Evolutionary conservation across 2,113 vertebrate genomes (phyloP).

Genomic region (Anas platyrhynchos): DNA sequence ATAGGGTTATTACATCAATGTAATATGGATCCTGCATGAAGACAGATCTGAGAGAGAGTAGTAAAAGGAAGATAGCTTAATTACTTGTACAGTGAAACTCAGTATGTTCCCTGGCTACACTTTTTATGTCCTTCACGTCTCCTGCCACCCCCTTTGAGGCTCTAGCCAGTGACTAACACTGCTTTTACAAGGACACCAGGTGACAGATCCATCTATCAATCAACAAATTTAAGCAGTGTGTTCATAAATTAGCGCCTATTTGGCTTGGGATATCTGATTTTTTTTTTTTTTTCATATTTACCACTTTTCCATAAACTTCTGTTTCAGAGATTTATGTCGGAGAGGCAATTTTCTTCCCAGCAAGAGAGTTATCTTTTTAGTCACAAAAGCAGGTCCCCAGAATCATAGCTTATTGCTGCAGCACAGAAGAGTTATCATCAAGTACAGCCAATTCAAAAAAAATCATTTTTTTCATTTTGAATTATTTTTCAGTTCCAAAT

Average conservation of each 20-base stretch:
- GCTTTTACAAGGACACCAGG: not conserved
- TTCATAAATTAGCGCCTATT: not conserved
- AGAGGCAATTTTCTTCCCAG: slow-evolving; percentile 52
- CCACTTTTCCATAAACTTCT: not conserved
- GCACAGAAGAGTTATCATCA: slow-evolving; percentile 46
- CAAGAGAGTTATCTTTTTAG: slow-evolving; percentile 56
- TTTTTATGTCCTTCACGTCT: not conserved
- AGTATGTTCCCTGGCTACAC: not conserved
- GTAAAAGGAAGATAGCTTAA: not conserved
- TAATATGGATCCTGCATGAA: not conserved
- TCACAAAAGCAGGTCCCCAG: slow-evolving; percentile 40
- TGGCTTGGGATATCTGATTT: not conserved
- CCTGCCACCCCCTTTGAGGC: no score
- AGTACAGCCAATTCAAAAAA: slow-evolving; percentile 44
- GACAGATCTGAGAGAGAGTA: not conserved
- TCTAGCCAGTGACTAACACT: not conserved
- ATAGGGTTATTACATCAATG: not conserved
- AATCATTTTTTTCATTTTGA: slow-evolving; percentile 3
- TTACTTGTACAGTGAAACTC: not conserved
- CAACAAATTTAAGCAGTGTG: not conserved
- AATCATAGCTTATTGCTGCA: slow-evolving; percentile 39
- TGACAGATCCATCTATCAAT: not conserved
- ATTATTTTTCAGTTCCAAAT: slow-evolving; percentile 67
- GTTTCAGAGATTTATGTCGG: slow-evolving; percentile 48
- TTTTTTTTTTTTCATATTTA: not conserved